phyloP scores from a whole-genome alignment of 2,888 invertebrate genomes.

The Crematogaster levior region DNA sequence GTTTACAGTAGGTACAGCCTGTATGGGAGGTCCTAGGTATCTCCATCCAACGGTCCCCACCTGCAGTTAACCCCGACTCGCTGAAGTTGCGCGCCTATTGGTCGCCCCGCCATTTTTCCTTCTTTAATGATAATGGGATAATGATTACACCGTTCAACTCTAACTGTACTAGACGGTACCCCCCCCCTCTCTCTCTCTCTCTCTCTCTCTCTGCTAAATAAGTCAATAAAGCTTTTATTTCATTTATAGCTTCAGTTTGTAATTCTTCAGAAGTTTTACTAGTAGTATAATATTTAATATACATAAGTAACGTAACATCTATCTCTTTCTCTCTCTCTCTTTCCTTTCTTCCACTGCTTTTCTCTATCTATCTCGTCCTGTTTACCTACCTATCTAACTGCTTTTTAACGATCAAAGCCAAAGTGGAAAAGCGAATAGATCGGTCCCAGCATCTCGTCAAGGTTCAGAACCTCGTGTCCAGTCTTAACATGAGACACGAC shows the following conservation, averaged over 20 bases:
- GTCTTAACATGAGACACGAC: background rate
- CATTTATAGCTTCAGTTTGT: too few relatives aligned
- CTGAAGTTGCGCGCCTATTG: constrained; percentile 75
- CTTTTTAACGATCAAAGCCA: constrained; percentile 60
- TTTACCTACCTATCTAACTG: constrained; percentile 58
- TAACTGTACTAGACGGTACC: constrained; percentile 62
- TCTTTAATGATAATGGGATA: constrained; percentile 81
- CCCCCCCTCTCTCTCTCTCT: constrained; percentile 37
- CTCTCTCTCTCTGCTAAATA: constrained; percentile 1
- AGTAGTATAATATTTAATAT: too few relatives aligned
- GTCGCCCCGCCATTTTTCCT: constrained; percentile 78
- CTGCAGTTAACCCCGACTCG: constrained; percentile 76
- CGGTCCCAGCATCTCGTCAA: constrained; percentile 44
- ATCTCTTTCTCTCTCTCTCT: constrained; percentile 19
- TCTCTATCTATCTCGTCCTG: constrained; percentile 22
- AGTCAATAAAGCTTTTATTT: too few relatives aligned
- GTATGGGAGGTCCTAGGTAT: constrained; percentile 75
- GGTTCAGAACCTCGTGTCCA: constrained; percentile 1
- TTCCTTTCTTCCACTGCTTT: too few relatives aligned
- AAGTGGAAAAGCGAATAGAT: constrained; percentile 58
- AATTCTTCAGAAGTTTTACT: too few relatives aligned
- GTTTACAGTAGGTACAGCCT: constrained; percentile 66
- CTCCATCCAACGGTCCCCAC: constrained; percentile 69
- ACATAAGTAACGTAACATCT: too few relatives aligned
- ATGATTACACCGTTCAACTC: constrained; percentile 79